These are phyloP conservation scores for Drosophila vallismaia DNA, from an alignment of 2,888 invertebrate genomes.

Conservation along the genomic window DNA sequence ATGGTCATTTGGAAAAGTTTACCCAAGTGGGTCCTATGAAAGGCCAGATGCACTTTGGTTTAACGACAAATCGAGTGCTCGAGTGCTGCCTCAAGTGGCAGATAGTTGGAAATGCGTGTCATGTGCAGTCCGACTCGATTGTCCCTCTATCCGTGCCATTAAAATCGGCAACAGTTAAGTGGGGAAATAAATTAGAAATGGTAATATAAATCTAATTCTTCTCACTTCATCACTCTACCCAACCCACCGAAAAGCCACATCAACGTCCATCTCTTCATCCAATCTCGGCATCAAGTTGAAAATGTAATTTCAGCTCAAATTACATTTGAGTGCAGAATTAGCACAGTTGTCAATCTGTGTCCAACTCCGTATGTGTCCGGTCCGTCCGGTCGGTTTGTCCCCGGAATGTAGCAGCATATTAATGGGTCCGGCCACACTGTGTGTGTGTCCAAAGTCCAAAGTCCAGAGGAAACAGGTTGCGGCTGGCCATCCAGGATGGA, in stretches of 20 bases:
- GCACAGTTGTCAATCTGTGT: constrained; percentile 75
- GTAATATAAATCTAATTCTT: constrained; percentile 66
- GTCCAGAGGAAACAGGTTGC: neutral
- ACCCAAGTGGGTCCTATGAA: neutral
- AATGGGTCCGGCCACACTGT: constrained; percentile 36
- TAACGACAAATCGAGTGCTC: constrained; percentile 3
- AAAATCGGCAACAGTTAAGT: constrained; percentile 73
- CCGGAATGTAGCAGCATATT: constrained; percentile 36
- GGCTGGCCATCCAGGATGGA: neutral
- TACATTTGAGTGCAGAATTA: constrained; percentile 74
- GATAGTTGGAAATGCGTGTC: neutral
- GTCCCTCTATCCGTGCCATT: constrained; percentile 13
- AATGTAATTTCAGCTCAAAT: constrained; percentile 73
- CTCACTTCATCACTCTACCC: constrained; percentile 9
- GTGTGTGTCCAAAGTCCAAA: constrained; percentile 2
- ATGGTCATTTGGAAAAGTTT: constrained; percentile 30
- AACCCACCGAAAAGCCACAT: constrained; percentile 2
- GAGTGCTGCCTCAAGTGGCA: constrained; percentile 9
- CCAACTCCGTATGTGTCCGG: constrained; percentile 20
- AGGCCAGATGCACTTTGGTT: constrained; percentile 26
- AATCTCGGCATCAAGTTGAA: constrained; percentile 68
- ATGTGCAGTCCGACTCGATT: constrained; percentile 19
- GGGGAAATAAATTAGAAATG: constrained; percentile 76
- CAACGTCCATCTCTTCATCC: constrained; percentile 45
- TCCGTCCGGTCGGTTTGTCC: constrained; percentile 23